Conservation (phyloP, 2,113 vertebrate species). For the Myrmecobius fasciatus region DNA sequence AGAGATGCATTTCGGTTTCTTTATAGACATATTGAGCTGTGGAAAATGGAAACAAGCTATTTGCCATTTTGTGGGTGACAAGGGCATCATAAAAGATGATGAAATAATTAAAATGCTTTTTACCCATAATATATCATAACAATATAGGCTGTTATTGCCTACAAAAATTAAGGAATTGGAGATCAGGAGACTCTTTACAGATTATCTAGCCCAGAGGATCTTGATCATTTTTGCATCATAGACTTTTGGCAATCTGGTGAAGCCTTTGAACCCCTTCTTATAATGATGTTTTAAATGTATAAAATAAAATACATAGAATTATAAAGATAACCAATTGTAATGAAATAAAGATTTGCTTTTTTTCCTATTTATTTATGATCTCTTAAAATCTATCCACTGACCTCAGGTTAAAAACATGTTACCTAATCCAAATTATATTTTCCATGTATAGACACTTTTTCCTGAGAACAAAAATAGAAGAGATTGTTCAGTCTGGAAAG, state of each 20-base stretch:
- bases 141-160: rapidly evolving
- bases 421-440: background rate
- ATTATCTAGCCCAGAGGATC: background rate
- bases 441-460: background rate
- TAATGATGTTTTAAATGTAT: background rate
- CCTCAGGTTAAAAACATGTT: background rate
- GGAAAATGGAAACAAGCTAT: background rate
- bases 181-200: background rate
- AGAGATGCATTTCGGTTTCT: background rate
- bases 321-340: background rate
- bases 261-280: background rate
- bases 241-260: background rate
- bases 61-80: background rate
- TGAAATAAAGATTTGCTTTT: background rate
- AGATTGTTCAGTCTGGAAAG: background rate
- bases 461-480: background rate
- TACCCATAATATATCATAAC: background rate
- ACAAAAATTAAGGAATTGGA: background rate
- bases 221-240: background rate
- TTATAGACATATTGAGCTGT: background rate
- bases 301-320: background rate
- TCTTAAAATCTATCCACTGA: background rate
- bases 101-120: background rate
- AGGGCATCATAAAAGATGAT: background rate
- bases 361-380: background rate